Evolutionary conservation across 2,888 invertebrate species (phyloP), one percentile per base, ranked within the genome.

Genomic region (Ormyrus pomaceus): DNA sequence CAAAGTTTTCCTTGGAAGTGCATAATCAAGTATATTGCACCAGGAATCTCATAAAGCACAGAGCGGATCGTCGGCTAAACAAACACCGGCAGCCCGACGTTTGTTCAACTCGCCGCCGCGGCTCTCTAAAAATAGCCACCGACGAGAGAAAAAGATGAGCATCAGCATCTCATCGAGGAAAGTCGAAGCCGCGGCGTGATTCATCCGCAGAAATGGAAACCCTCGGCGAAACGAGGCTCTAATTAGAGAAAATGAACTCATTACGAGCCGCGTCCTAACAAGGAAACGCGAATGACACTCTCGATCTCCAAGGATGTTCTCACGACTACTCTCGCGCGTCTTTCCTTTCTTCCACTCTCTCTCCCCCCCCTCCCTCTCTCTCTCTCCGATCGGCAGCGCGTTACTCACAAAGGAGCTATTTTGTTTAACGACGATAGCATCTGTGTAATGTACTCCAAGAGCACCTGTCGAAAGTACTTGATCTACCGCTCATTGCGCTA

Each of bases 161-260:
- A 45, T 61, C 7, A 48, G 50, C 34, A 34, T 34, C 34, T 3
- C 34, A 34, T 34, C 34, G 34, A 34, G 34, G 34, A 34, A 34
- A 34, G 34, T 4, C 34, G 53, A 71, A 59, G 56, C 11, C 53
- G 34, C 13, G 6, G n/a, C 59, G 51, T 65, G 62, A 64, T 48
- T 65, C 70, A 77, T 70, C n/a, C 8, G 55, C n/a, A 45, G 53
- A 66, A 66, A 71, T 70, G 64, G 56, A 75, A 81, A 56, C n/a
- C 58, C 56, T 53, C 11, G 19, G 46, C 48, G 34, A 34, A 34
- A 34, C 34, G 34, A 81, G 73, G 78, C 76, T 58, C 78, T 82
- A 83, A 83, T 83, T 84, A 83, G 76, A 82, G 74, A 82, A 82
- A 81, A 82, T 79, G 82, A 83, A 83, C 81, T 84, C 82, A 70